Evolutionary conservation across 2,797 vertebrate genomes (phyloP).

Genomic region (Myotis myotis): DNA sequence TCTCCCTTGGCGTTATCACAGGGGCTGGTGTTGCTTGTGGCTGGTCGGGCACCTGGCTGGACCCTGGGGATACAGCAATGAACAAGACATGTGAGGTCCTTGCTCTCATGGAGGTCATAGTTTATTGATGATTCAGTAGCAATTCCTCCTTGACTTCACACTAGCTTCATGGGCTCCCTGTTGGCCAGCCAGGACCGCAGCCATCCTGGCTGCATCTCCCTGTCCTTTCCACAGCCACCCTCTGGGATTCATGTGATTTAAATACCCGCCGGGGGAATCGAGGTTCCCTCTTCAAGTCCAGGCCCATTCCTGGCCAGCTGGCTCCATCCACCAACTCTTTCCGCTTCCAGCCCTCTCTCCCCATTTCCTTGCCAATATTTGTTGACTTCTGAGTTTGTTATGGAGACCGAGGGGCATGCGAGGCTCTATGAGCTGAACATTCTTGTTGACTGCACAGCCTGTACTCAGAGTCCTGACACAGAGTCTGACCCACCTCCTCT

Average conservation of each 20-base stretch:
- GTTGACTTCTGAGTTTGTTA: background rate
- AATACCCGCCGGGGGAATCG: background rate
- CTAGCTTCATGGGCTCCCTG: background rate
- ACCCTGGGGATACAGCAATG: too few species aligned
- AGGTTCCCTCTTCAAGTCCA: background rate
- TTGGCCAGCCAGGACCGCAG: background rate
- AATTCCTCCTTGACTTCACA: background rate
- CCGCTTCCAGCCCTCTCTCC: background rate
- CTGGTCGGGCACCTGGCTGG: background rate
- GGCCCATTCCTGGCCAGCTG: slow-evolving; percentile 13
- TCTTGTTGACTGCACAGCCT: background rate
- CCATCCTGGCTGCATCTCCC: background rate
- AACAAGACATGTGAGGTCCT: background rate
- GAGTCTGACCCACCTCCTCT: background rate
- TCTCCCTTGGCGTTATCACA: slow-evolving; percentile 86
- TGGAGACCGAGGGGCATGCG: background rate
- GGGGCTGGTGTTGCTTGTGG: slow-evolving; percentile 83
- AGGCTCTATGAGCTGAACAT: background rate
- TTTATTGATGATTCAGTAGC: background rate
- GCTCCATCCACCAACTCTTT: background rate
- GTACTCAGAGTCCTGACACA: background rate
- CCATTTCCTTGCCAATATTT: background rate
- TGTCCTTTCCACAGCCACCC: background rate
- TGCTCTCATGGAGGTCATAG: background rate
- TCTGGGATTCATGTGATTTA: background rate